Conservation (phyloP, 2,797 vertebrate species). For the Gymnocypris eckloni region DNA sequence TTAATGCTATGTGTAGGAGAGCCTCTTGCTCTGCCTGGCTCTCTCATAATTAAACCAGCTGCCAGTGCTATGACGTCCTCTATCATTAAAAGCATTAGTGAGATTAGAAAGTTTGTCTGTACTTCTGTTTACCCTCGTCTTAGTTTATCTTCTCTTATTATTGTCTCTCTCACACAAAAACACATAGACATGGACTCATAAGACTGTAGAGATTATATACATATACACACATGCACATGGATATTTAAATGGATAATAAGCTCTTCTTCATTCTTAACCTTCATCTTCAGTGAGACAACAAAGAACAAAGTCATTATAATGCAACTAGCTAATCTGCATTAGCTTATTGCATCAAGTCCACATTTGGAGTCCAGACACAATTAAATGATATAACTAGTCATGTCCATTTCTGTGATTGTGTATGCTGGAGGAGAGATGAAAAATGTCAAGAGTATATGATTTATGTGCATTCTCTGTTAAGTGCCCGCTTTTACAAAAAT, state of each 20-base stretch:
- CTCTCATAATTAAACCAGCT: conserved; percentile 75
- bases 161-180: neutral
- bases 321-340: conserved; percentile 35
- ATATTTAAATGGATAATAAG: neutral
- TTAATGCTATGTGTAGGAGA: conserved; percentile 75
- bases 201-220: neutral
- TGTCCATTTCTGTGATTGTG: conserved; percentile 63
- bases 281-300: conserved; percentile 10
- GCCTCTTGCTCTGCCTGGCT: conserved; percentile 71
- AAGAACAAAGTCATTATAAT: conserved; percentile 27
- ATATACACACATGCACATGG: neutral
- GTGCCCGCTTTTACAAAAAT: conserved; percentile 73
- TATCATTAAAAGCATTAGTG: conserved; percentile 68
- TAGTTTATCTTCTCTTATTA: neutral
- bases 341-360: conserved; percentile 36
- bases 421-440: conserved; percentile 51
- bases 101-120: conserved; percentile 69
- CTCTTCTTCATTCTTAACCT: neutral
- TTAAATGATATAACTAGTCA: conserved; percentile 47
- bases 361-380: conserved; percentile 27
- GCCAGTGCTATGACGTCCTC: conserved; percentile 69
- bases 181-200: neutral
- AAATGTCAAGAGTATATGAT: conserved; percentile 69
- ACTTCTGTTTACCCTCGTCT: conserved; percentile 15
- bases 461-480: conserved; percentile 77